phyloP scores from a whole-genome alignment of 2,113 vertebrate species.

The Ochotona princeps region DNA sequence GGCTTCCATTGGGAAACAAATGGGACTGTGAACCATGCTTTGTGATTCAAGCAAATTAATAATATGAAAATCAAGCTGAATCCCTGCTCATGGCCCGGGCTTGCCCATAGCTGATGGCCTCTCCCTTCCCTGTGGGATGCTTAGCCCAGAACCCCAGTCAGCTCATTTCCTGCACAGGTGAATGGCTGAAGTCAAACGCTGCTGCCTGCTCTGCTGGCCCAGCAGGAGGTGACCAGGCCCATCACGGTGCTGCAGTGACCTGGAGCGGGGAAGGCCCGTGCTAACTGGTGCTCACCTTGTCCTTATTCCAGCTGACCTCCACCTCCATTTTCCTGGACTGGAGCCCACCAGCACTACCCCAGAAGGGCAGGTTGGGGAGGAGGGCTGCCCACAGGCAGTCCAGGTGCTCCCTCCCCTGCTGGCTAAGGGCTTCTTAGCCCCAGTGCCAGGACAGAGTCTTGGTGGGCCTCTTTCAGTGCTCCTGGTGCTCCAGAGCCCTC shows the following conservation, averaged over 20 bases:
- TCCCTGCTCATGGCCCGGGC: conserved; percentile 63
- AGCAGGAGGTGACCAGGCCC: neutral
- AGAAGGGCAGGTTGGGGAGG: conserved; percentile 72
- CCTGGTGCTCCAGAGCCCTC: neutral
- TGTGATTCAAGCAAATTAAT: conserved; percentile 55
- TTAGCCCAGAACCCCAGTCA: neutral
- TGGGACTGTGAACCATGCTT: conserved; percentile 63
- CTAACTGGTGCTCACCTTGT: conserved; percentile 55
- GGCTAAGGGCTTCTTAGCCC: conserved; percentile 68
- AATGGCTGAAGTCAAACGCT: neutral
- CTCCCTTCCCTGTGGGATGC: neutral
- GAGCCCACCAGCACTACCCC: conserved; percentile 65
- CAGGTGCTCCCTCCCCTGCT: conserved; percentile 80
- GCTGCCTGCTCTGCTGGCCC: neutral
- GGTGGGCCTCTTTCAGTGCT: neutral
- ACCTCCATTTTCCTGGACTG: neutral
- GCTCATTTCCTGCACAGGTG: conserved; percentile 16
- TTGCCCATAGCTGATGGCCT: neutral
- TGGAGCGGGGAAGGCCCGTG: neutral
- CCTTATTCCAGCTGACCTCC: conserved; percentile 41
- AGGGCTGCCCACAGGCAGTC: conserved; percentile 73
- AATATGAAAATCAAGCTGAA: conserved; percentile 47
- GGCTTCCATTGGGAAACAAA: conserved; percentile 64
- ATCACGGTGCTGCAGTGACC: neutral
- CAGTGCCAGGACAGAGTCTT: neutral